Base-by-base conservation (phyloP, 2,797 vertebrate species). In the Enteromius viviparus region DNA sequence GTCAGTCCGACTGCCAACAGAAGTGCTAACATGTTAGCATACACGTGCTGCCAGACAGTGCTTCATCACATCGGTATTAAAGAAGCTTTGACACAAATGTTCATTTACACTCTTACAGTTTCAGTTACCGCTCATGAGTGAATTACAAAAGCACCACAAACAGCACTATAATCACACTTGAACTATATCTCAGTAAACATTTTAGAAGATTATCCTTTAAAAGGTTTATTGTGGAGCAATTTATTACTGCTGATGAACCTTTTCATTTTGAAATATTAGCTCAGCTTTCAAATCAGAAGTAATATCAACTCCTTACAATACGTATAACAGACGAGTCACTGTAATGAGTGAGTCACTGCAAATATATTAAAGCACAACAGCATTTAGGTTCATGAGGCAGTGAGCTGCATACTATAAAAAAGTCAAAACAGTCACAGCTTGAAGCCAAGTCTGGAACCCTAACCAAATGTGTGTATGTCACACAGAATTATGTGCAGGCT, bases 301-400 rank as follows among this genome's bases (percentile, higher is more conserved):
- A 68, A 53, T 69, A 80, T 49, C 21, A 40, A 49, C 9, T 29
- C 14, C 32, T 53, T 40, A 75, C 60, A 66, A 65, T 65, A 81
- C n/a, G 60, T 37, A 74, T 17, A 45, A 51, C 68, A 62, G 68
- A 71, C 4, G 29, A 53, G 55, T 76, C 74, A 60, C 37, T 37
- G 29, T 40, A 34, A 29, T 17, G 60, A 80, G 29, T 75, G 42
- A 66, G 15, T 45, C 62, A 68, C 68, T 78, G 49, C 55, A 70
- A 80, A 23, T 72, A 65, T 72, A 64, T 62, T 80, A 66, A 70
- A 62, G 14, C 68, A 79, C 70, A 70, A 86, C 76, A 81, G 84
- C 71, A 79, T 79, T 78, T 85, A 71, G 76, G 70, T 82, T 82
- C 51, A 86, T 29, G 40, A 84, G 87, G 84, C 84, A 84, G 78